Evolutionary conservation across 2,113 vertebrate genomes (phyloP).

Genomic region (Laticauda laticaudata): DNA sequence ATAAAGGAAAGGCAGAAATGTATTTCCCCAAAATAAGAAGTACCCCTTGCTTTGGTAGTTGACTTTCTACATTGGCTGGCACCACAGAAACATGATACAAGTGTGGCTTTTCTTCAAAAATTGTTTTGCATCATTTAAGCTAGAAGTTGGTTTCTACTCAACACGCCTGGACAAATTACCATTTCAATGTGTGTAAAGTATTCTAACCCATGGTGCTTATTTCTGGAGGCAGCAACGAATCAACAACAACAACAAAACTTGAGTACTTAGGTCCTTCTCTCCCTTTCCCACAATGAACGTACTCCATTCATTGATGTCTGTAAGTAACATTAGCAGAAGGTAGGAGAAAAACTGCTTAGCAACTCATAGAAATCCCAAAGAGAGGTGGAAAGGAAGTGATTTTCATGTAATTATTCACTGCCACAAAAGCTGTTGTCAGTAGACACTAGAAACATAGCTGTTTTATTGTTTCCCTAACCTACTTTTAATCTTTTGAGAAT

Average conservation of each 20-base stretch:
- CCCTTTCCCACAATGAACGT: constrained; percentile 61
- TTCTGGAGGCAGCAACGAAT: constrained; percentile 61
- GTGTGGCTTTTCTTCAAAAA: constrained; percentile 36
- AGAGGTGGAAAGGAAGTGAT: constrained; percentile 79
- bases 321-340: constrained; percentile 72
- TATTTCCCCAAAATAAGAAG: not conserved
- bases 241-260: constrained; percentile 40
- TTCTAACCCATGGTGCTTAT: constrained; percentile 46
- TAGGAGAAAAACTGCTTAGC: constrained; percentile 70
- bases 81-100: constrained; percentile 55
- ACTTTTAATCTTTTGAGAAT: constrained; percentile 76
- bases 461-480: constrained; percentile 78
- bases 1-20: not conserved
- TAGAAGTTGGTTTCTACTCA: constrained; percentile 42
- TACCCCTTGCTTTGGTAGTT: not conserved
- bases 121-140: constrained; percentile 55
- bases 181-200: constrained; percentile 69
- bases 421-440: constrained; percentile 79
- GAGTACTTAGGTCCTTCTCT: constrained; percentile 59
- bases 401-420: constrained; percentile 80
- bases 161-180: constrained; percentile 63
- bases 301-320: constrained; percentile 63
- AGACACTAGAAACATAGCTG: constrained; percentile 79
- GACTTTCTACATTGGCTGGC: constrained; percentile 42
- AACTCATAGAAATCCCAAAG: constrained; percentile 72